Evolutionary conservation across 2,888 invertebrate genomes (phyloP), one percentile per base, ranked within the genome.

Genomic region (Oxystoma pomonae): DNA sequence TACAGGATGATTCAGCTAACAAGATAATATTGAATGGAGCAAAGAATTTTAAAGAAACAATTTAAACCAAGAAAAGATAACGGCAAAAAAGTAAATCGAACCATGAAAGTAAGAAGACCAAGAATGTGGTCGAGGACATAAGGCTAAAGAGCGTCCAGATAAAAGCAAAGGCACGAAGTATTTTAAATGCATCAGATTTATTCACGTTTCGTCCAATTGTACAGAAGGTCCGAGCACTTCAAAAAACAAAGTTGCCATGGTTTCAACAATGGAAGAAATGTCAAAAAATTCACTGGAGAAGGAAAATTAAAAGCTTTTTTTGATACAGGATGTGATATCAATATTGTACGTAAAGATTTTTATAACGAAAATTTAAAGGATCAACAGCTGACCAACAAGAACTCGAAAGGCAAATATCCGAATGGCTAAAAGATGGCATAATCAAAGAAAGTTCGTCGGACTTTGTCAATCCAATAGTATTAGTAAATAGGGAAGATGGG

Each of bases 21-120:
- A 70, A 70, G 66, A 35, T 67, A 16, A 50, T 69, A 16, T 55
- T 70, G 17, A 68, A 67, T 52, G 68, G 65, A 18, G 65, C 67
- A 2, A 64, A 55, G 18, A 67, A 16, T 2, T 64, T 69, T 58
- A 16, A 20, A 2, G 65, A 70, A 35, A 35, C 35, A 35, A 35
- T 35, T 12, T 7, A 35, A 35, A 35, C 35, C 35, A 12, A 35
- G 35, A 35, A 35, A 12, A 35, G 35, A 35, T 35, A 7, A 35
- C 12, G 35, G 35, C 12, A 35, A 35, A 35, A 35, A 35, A 12
- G 35, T 35, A 35, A 35, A 35, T 35, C 35, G 12, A 22, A n/a
- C 50, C 19, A 55, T 22, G 20, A 17, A 5, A 12, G 2, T 2
- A 53, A 18, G 16, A 5, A 9, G 16, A 20, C 12, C 20, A 9